A percentile compares a stretch with the other conserved stretches of the same genome.
Conservation (phyloP, 2,888 invertebrate species). For the Athrips mouffetella region DNA sequence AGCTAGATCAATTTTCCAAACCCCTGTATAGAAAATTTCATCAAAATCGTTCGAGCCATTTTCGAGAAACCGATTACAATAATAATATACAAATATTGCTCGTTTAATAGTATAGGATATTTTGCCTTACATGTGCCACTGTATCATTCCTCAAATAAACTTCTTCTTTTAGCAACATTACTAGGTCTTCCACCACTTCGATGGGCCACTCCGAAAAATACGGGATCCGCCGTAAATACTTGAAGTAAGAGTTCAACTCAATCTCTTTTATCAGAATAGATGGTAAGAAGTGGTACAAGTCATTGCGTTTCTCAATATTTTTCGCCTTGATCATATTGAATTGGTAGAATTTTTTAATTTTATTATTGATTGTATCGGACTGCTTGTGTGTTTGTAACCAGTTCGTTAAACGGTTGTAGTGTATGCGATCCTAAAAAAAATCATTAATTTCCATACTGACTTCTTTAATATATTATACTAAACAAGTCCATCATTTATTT, state of each 20-base stretch:
- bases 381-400: slow-evolving; percentile 28
- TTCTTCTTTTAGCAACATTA: slow-evolving; percentile 29
- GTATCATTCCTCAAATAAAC: slow-evolving; percentile 31
- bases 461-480: too few species aligned
- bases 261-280: slow-evolving; percentile 30
- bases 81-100: too few species aligned
- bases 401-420: slow-evolving; percentile 20
- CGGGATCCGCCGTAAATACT: slow-evolving; percentile 29
- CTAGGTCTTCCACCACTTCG: slow-evolving; percentile 27
- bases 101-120: not conserved
- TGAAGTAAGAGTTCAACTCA: slow-evolving; percentile 21
- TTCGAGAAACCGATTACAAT: not conserved
- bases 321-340: slow-evolving; percentile 25
- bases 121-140: slow-evolving; percentile 31
- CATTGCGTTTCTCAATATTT: slow-evolving; percentile 27
- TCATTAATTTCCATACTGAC: too few species aligned
- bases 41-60: too few species aligned
- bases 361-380: slow-evolving; percentile 28
- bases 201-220: slow-evolving; percentile 36
- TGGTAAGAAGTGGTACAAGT: slow-evolving; percentile 29
- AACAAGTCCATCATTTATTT: too few species aligned
- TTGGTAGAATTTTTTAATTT: slow-evolving; percentile 28
- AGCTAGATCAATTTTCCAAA: too few species aligned
- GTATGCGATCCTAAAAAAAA: not conserved
- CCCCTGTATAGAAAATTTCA: too few species aligned